Conservation (phyloP, 2,797 vertebrate genomes). For the Tangara arthus region DNA sequence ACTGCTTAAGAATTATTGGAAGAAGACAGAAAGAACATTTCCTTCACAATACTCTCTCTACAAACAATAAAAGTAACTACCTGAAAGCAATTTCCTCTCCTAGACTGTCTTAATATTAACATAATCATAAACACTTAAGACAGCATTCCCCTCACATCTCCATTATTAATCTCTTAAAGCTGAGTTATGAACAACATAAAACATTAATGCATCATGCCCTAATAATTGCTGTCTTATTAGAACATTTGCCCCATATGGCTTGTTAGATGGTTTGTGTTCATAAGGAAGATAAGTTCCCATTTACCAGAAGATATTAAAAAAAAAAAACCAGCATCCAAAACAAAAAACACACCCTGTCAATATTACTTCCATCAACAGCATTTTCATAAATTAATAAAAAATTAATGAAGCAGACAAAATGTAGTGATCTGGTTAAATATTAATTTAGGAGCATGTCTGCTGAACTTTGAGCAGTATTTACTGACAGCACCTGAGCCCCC, state of each 20-base stretch:
- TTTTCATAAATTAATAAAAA: conserved; percentile 75
- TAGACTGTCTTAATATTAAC: conserved; percentile 43
- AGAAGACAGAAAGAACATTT: not conserved
- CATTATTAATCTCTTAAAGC: conserved; percentile 12
- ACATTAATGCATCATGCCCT: not conserved
- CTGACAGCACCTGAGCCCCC: not conserved
- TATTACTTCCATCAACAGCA: conserved; percentile 68
- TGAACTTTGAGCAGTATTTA: conserved; percentile 57
- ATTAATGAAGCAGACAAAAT: conserved; percentile 76
- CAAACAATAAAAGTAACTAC: not conserved
- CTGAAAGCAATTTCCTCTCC: not conserved
- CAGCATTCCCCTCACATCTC: not conserved
- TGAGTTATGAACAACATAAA: conserved; percentile 33
- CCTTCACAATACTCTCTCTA: not conserved
- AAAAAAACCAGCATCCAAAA: not conserved
- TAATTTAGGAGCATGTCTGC: conserved; percentile 70
- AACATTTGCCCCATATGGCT: conserved; percentile 21
- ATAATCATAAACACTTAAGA: conserved; percentile 43
- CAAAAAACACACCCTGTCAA: conserved; percentile 49
- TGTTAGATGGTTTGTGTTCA: conserved; percentile 6
- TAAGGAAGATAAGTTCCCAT: conserved; percentile 44
- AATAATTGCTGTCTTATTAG: not conserved
- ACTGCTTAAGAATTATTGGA: not conserved
- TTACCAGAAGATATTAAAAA: conserved; percentile 71
- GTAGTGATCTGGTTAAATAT: conserved; percentile 78